Evolutionary conservation across 2,888 invertebrate genomes (phyloP).

Genomic region (Rapana venosa): DNA sequence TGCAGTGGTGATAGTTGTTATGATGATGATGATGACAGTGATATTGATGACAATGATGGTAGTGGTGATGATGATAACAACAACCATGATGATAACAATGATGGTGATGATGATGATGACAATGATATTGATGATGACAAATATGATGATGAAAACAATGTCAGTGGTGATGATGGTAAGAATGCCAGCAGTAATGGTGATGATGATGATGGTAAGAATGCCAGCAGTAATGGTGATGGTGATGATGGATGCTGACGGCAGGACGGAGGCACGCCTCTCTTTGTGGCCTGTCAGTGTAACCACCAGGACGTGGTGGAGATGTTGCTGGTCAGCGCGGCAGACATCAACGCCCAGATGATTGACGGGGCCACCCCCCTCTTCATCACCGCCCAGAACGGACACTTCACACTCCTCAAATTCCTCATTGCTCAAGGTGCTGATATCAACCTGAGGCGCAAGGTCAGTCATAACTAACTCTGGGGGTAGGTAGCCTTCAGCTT

Average conservation of each 20-base stretch:
- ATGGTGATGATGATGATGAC: too few species aligned
- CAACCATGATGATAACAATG: too few species aligned
- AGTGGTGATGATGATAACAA: too few species aligned
- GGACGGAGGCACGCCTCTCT: constrained; percentile 94
- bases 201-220: neutral
- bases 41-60: too few species aligned
- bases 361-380: constrained; percentile 89
- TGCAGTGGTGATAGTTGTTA: too few species aligned
- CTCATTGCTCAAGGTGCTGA: constrained; percentile 75
- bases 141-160: too few species aligned
- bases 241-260: constrained; percentile 74
- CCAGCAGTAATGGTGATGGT: too few species aligned
- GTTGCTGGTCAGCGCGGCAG: constrained; percentile 86
- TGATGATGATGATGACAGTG: too few species aligned
- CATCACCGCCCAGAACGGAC: constrained; percentile 97
- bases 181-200: neutral
- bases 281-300: constrained; percentile 96
- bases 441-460: constrained; percentile 73
- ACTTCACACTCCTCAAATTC: constrained; percentile 79
- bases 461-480: too few species aligned
- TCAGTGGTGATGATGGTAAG: too few species aligned
- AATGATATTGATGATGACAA: too few species aligned
- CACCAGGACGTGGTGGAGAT: constrained; percentile 88
- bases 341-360: constrained; percentile 86
- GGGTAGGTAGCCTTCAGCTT: too few species aligned